Evolutionary conservation across 2,888 invertebrate species (phyloP).

Genomic region (Brenthis ino): DNA sequence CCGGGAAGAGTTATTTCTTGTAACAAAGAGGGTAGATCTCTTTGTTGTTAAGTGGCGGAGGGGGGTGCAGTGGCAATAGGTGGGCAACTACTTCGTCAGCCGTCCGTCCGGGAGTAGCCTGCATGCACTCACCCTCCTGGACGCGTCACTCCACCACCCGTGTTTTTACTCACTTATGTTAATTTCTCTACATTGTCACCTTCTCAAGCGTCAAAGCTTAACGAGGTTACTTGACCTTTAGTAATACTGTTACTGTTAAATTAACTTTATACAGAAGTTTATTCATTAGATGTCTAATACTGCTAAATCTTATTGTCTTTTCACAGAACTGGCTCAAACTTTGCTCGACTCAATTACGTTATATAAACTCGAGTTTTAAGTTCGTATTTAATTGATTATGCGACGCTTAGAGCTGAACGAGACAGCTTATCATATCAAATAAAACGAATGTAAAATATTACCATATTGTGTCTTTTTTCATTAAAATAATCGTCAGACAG

Average conservation of each 20-base stretch:
- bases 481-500: neutral
- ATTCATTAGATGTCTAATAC: constrained; percentile 3
- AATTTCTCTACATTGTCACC: constrained; percentile 36
- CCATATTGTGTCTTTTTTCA: neutral
- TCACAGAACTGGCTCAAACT: constrained; percentile 13
- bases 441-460: neutral
- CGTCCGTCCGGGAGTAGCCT: constrained; percentile 76
- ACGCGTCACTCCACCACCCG: constrained; percentile 39
- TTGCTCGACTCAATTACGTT: constrained; percentile 5
- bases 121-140: constrained; percentile 54
- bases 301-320: constrained; percentile 10
- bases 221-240: constrained; percentile 1
- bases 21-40: constrained; percentile 80
- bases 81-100: constrained; percentile 79
- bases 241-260: neutral
- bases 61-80: constrained; percentile 69
- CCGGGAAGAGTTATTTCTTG: constrained; percentile 72
- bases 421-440: constrained; percentile 2
- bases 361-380: constrained; percentile 8
- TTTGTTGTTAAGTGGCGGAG: constrained; percentile 78
- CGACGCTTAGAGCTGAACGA: constrained; percentile 4
- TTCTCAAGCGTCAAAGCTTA: constrained; percentile 10
- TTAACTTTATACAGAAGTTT: constrained; percentile 5
- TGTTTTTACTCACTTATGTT: constrained; percentile 39
- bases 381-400: constrained; percentile 14